phyloP scores from a whole-genome alignment of 1,140 invertebrate species.

The Panulirus ornatus region DNA sequence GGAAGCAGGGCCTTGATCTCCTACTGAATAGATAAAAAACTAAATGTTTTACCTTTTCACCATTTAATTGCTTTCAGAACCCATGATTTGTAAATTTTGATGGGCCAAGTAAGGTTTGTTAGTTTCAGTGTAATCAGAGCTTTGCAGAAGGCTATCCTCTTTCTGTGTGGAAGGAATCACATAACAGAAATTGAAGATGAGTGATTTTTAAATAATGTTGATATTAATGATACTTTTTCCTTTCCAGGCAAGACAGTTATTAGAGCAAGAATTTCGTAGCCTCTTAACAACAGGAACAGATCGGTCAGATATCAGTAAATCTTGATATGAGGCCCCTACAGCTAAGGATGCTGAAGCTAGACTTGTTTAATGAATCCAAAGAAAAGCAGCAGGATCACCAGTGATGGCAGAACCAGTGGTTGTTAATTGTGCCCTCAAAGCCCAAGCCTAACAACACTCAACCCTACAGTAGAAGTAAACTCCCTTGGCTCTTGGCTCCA shows the following conservation, averaged over 20 bases:
- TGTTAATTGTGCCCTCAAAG: not conserved
- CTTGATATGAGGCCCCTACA: slow-evolving; percentile 69
- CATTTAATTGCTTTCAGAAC: too few relatives aligned
- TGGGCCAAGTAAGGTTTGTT: too few relatives aligned
- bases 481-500: slow-evolving; percentile 1
- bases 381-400: slow-evolving; percentile 20
- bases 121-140: too few relatives aligned
- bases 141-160: too few relatives aligned
- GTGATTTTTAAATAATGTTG: not conserved
- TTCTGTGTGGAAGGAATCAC: too few relatives aligned
- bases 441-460: slow-evolving; percentile 4
- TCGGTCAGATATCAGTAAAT: slow-evolving; percentile 59
- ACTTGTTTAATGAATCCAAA: slow-evolving; percentile 55
- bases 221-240: not conserved
- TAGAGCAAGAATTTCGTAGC: slow-evolving; percentile 57
- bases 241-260: slow-evolving; percentile 52
- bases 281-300: slow-evolving; percentile 60
- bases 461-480: slow-evolving; percentile 1
- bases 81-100: too few relatives aligned
- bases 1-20: too few relatives aligned
- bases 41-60: too few relatives aligned
- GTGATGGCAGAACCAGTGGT: slow-evolving; percentile 3
- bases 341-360: slow-evolving; percentile 67
- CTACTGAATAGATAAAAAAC: too few relatives aligned
- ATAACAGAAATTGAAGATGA: too few relatives aligned